A percentile compares a stretch with the other conserved stretches of the same genome.
These are phyloP conservation scores for Anneissia japonica DNA, from an alignment of 35 echinoderm and acorn worm genomes.

Conservation along the genomic window DNA sequence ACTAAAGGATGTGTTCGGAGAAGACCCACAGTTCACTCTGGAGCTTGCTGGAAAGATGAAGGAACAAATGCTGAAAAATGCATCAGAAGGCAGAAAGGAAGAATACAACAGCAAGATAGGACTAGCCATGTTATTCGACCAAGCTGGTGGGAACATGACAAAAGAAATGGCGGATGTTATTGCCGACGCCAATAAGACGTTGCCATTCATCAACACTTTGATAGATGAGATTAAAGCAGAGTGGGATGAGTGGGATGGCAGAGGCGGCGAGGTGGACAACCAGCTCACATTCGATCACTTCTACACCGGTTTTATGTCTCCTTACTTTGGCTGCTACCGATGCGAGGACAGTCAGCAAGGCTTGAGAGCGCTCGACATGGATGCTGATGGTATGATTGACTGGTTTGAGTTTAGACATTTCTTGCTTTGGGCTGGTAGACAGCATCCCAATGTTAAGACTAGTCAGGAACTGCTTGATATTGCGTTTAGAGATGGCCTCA, in stretches of 20 bases:
- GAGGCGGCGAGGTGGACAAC: conserved; percentile 26
- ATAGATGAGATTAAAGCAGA: conserved; percentile 18
- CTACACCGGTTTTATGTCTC: conserved; percentile 58
- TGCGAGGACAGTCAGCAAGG: conserved; percentile 35
- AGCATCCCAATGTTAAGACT: conserved; percentile 22
- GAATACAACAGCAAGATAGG: conserved; percentile 44
- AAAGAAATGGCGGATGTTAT: conserved; percentile 34
- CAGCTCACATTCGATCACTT: conserved; percentile 37
- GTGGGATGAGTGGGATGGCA: conserved; percentile 54
- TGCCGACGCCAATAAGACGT: background rate
- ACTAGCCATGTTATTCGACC: conserved; percentile 32
- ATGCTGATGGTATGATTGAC: conserved; percentile 31
- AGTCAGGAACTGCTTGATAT: conserved; percentile 33
- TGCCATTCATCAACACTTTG: conserved; percentile 6
- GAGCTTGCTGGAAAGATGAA: too few relatives aligned
- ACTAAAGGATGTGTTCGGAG: too few relatives aligned
- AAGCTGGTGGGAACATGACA: too few relatives aligned
- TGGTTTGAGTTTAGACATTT: conserved; percentile 43
- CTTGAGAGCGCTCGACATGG: conserved; percentile 47
- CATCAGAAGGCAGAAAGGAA: too few relatives aligned
- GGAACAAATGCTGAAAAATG: too few relatives aligned
- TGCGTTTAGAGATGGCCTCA: conserved; percentile 35
- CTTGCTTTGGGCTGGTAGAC: conserved; percentile 26
- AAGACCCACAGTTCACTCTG: too few relatives aligned
- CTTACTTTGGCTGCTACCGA: conserved; percentile 45